Base-by-base conservation (phyloP, 2,797 vertebrate species). In the Tolypeutes matacus region DNA sequence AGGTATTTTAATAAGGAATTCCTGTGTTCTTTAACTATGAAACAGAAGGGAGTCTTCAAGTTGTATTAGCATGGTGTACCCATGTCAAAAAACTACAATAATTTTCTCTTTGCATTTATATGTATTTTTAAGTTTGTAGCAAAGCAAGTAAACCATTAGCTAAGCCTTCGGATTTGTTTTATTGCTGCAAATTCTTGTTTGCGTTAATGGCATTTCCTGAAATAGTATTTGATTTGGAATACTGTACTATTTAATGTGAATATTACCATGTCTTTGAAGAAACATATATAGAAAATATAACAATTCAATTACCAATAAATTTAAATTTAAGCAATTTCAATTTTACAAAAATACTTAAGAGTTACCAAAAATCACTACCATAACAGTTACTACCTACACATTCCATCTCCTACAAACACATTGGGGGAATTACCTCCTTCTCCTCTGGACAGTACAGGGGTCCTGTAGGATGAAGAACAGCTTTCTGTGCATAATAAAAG, bases 401-500 rank as follows among this genome's bases (percentile, higher is more conserved):
- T 62, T 39, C 39, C 36, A 87, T 29, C 7, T 60, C 39, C 53
- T 86, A 83, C 46, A 92, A 81, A 93, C 58, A 90, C 17, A 87
- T n/a, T 8, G 69, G 76, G n/a, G 67, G 86, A 96, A 94, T 98
- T 98, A 99, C 99, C 98, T 99, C 99, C 97, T 99, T 99, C 97
- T 99, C 99, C 96, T 99, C 99, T 49, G 99, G 99, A 97, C 99
- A 99, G 98, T 99, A 99, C 75, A 99, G 98, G 15, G 99, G 99
- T 18, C 99, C 99, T 60, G 99, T 99, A 75, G 99, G 99, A 98
- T 99, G 99, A 56, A 99, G 98, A 85, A 99, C 99, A 36, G 99
- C 99, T 97, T 99, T 99, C 97, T 99, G 99, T 60, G 99, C 99
- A 18, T 99, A 99, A 98, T 99, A 99, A 98, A 99, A 99, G 67